Evolutionary conservation across 2,797 vertebrate genomes (phyloP).

Genomic region (Paguma larvata): DNA sequence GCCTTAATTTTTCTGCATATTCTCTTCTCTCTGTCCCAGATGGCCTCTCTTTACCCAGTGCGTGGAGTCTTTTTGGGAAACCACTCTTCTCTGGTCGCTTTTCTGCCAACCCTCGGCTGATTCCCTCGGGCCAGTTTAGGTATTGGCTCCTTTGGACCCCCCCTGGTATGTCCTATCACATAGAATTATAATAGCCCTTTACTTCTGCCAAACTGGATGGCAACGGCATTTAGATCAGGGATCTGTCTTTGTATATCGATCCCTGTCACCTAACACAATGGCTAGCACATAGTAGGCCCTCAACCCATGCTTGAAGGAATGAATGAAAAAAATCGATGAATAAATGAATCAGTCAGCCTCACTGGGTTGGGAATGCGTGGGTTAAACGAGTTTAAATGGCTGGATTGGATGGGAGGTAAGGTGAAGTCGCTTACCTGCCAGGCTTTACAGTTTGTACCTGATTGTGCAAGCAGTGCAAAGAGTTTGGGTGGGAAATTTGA

Average conservation of each 20-base stretch:
- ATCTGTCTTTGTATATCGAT: not conserved
- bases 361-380: not conserved
- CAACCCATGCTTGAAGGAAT: not conserved
- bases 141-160: not conserved
- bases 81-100: not conserved
- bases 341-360: not conserved
- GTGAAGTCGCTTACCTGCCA: not conserved
- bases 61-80: not conserved
- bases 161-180: not conserved
- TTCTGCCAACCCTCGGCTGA: not conserved
- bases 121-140: not conserved
- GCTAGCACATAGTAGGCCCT: not conserved
- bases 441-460: not conserved
- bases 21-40: not conserved
- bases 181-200: not conserved
- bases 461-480: not conserved
- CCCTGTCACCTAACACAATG: not conserved
- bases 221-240: not conserved
- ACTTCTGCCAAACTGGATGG: not conserved
- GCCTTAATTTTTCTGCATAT: not conserved
- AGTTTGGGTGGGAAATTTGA: slow-evolving; percentile 51
- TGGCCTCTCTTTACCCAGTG: not conserved
- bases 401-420: not conserved
- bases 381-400: not conserved
- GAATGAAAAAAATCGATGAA: not conserved